phyloP scores from a whole-genome alignment of 2,797 vertebrate species.

The Gymnothorax javanicus region DNA sequence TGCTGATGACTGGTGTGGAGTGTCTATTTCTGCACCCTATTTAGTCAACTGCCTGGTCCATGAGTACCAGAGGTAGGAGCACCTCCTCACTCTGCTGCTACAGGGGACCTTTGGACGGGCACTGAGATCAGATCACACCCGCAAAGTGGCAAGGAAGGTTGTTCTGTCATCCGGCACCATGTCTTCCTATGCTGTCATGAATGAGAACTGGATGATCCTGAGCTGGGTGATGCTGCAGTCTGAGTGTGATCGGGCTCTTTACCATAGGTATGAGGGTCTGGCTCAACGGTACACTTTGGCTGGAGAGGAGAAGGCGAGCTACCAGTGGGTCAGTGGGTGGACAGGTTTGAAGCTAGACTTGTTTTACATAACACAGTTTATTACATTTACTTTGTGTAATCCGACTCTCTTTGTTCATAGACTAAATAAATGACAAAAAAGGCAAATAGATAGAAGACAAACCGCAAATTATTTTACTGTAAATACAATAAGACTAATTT shows the following conservation, averaged over 20 bases:
- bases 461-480: too few species aligned
- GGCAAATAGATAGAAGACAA: too few species aligned
- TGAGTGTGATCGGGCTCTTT: conserved; percentile 21
- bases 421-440: not conserved
- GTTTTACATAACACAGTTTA: too few species aligned
- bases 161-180: conserved; percentile 34
- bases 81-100: too few species aligned
- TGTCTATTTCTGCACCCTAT: too few species aligned
- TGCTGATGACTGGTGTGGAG: too few species aligned
- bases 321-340: too few species aligned
- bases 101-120: conserved; percentile 32
- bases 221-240: conserved; percentile 33
- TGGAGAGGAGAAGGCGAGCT: not conserved
- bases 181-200: conserved; percentile 36
- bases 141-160: conserved; percentile 28
- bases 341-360: too few species aligned
- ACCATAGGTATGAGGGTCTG: not conserved
- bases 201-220: conserved; percentile 34
- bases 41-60: too few species aligned
- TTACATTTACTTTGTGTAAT: too few species aligned
- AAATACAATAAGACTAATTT: too few species aligned
- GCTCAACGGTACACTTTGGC: conserved; percentile 14
- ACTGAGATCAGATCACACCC: conserved; percentile 31
- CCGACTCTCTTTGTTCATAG: not conserved
- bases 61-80: too few species aligned